Conservation (phyloP, 2,797 vertebrate species). For the Delichon dasypus region DNA sequence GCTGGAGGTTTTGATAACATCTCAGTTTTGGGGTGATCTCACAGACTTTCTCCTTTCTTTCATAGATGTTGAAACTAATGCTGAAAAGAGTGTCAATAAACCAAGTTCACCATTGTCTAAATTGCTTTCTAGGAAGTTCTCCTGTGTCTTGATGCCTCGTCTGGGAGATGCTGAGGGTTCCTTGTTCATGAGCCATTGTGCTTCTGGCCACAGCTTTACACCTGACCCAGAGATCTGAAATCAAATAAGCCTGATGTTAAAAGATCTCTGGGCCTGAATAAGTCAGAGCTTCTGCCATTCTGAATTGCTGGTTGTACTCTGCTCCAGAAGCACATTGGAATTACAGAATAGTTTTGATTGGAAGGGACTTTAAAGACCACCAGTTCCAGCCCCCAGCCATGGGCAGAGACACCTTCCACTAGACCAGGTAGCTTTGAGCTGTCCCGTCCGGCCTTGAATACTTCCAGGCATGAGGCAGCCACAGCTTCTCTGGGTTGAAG, state of each 20-base stretch:
- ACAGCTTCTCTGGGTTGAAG: not conserved
- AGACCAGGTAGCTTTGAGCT: not conserved
- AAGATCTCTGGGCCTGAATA: not conserved
- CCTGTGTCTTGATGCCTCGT: not conserved
- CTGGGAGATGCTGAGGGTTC: not conserved
- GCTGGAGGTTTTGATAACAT: not conserved
- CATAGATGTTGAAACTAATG: not conserved
- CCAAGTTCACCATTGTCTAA: not conserved
- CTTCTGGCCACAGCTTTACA: not conserved
- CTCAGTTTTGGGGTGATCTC: not conserved
- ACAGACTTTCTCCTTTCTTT: not conserved
- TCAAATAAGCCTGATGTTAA: not conserved
- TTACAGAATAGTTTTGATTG: not conserved
- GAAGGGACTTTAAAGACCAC: not conserved
- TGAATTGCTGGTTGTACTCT: not conserved
- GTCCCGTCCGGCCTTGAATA: not conserved
- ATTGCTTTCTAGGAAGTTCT: not conserved
- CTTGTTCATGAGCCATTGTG: not conserved
- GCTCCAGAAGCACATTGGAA: not conserved
- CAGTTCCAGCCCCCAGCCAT: not conserved
- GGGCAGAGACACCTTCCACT: not conserved
- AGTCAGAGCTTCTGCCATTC: not conserved
- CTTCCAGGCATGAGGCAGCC: not conserved
- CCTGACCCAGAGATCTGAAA: not conserved
- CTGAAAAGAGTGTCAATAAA: not conserved